Base-by-base conservation (phyloP, 1,140 invertebrate species). In the Drosophila chauvacae region DNA sequence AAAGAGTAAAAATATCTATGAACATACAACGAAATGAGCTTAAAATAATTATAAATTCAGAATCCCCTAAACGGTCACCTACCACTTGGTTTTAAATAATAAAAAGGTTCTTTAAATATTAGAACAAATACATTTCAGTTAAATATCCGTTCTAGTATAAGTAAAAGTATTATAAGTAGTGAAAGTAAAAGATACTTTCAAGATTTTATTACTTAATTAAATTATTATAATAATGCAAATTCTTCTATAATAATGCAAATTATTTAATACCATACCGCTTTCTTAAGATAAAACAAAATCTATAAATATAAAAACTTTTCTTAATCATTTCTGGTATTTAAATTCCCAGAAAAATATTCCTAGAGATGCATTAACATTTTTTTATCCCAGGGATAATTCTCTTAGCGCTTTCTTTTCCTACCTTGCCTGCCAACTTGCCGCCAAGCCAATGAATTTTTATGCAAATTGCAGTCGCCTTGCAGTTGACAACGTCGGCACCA, bases 401-500 rank as follows among this genome's bases (percentile, higher is more conserved):
- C 16, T 57, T 44, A 45, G 39, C 42, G 18, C 13, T 53, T 39
- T 37, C 13, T 39, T 44, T n/a, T 30, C 3, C 1, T 30, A 23
- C 47, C 47, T 75, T 50, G 33, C 64, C 51, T 82, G 65, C 55
- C 80, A 87, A 80, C 63, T 87, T 87, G 80, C 76, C 80, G 77
- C 74, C 69, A 76, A 79, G 61, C 81, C 85, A 90, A 90, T 90
- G 85, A 90, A 90, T 90, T 90, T 90, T 90, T 90, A 90, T 90
- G 85, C 85, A 90, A 90, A 90, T 90, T 90, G 86, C 85, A 90
- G 76, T 76, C 76, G 62, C 75, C 81, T 85, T 90, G 84, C 84
- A 88, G 85, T 80, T 88, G 84, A 88, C 84, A 90, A 72, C 77
- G 53, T 65, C 70, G 61, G 7, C 59, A 69, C 79, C 64, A 64